phyloP scores from a whole-genome alignment of 1,140 invertebrate species.

The Mercenaria mercenaria region DNA sequence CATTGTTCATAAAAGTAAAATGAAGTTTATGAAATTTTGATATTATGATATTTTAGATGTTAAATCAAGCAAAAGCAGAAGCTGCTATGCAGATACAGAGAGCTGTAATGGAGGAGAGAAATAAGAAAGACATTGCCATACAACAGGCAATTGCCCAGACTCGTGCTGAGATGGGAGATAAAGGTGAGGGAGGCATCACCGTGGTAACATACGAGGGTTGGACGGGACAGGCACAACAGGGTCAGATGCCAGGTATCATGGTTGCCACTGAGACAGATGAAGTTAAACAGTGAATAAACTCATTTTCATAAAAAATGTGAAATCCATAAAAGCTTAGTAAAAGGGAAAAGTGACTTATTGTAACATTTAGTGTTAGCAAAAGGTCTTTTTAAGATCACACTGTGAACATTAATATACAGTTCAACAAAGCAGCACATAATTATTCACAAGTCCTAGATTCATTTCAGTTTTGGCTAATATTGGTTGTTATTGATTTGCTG shows the following conservation, averaged over 20 bases:
- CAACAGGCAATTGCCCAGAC: conserved; percentile 84
- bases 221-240: conserved; percentile 42
- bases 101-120: conserved; percentile 84
- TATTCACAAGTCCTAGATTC: too few species aligned
- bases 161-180: conserved; percentile 81
- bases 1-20: too few species aligned
- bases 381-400: too few species aligned
- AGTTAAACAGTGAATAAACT: not conserved
- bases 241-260: conserved; percentile 65
- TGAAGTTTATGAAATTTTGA: too few species aligned
- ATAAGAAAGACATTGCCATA: conserved; percentile 84
- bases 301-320: not conserved
- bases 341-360: too few species aligned
- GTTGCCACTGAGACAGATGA: conserved; percentile 48
- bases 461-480: too few species aligned
- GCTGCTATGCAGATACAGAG: conserved; percentile 83
- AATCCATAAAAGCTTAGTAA: not conserved
- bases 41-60: not conserved
- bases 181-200: conserved; percentile 76
- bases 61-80: conserved; percentile 73
- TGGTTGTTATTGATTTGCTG: too few species aligned
- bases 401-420: too few species aligned
- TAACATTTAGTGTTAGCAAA: too few species aligned
- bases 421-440: too few species aligned
- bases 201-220: conserved; percentile 79